phyloP scores from a whole-genome alignment of 2,888 invertebrate species.

The Orchesella flavescens region DNA sequence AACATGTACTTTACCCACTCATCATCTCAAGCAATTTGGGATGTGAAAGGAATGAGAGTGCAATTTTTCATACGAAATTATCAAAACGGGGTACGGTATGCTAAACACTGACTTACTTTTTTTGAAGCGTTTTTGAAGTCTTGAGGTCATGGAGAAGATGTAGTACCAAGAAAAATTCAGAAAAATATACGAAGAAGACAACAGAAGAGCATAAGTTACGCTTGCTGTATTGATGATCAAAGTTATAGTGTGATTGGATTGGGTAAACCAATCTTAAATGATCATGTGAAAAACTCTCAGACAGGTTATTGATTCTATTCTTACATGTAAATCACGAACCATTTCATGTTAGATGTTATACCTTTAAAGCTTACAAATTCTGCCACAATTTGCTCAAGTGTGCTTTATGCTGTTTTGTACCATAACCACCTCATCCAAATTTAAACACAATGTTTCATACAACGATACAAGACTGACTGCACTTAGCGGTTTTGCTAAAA shows the following conservation, averaged over 20 bases:
- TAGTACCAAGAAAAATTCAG: background rate
- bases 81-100: background rate
- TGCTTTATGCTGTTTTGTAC: too few species aligned
- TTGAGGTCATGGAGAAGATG: conserved; percentile 33
- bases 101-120: background rate
- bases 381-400: too few species aligned
- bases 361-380: too few species aligned
- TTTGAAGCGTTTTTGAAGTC: conserved; percentile 11
- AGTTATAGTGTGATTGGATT: too few species aligned
- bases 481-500: too few species aligned
- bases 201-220: background rate
- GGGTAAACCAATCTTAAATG: background rate
- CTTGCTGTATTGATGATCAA: too few species aligned
- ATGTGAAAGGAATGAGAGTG: background rate
- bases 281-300: conserved; percentile 33
- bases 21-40: background rate
- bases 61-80: background rate
- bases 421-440: too few species aligned
- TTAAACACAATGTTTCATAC: too few species aligned
- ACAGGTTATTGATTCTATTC: conserved; percentile 29
- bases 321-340: too few species aligned
- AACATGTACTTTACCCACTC: conserved; percentile 6
- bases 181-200: background rate
- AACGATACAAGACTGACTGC: too few species aligned
- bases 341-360: too few species aligned